Evolutionary conservation across 2,888 invertebrate species (phyloP).

Genomic region (Cremastinae sp.): DNA sequence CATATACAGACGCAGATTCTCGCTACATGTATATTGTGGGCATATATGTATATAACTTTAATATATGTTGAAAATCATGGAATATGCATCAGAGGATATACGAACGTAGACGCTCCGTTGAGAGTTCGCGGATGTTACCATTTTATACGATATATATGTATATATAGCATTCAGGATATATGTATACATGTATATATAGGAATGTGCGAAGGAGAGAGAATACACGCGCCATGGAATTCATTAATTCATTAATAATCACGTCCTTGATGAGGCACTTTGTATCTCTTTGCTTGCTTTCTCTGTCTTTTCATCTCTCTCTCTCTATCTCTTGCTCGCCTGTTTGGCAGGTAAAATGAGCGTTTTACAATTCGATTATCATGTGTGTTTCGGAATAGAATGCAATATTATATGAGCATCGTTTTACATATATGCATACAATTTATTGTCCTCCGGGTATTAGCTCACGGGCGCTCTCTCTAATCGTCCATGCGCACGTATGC

Average conservation of each 20-base stretch:
- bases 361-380: conserved; percentile 56
- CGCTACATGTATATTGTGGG: conserved; percentile 18
- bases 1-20: neutral
- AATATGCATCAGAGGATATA: conserved; percentile 1
- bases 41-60: too few species aligned
- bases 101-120: conserved; percentile 12
- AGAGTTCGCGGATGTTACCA: conserved; percentile 19
- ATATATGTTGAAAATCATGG: conserved; percentile 1
- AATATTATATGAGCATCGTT: conserved; percentile 49
- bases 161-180: conserved; percentile 43
- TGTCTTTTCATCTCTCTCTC: conserved; percentile 19
- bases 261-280: conserved; percentile 50
- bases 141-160: conserved; percentile 6
- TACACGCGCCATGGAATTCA: conserved; percentile 52
- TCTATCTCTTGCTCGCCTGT: neutral
- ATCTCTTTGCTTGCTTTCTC: conserved; percentile 29
- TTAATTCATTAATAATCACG: conserved; percentile 61
- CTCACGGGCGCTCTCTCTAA: neutral
- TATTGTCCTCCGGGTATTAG: conserved; percentile 11
- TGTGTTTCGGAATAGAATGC: conserved; percentile 43
- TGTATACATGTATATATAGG: conserved; percentile 27
- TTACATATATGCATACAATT: conserved; percentile 30
- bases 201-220: conserved; percentile 44
- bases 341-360: conserved; percentile 45
- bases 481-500: neutral